Evolutionary conservation across 2,113 vertebrate species (phyloP), one percentile per base, ranked within the genome.

Genomic region (Otus sunia): DNA sequence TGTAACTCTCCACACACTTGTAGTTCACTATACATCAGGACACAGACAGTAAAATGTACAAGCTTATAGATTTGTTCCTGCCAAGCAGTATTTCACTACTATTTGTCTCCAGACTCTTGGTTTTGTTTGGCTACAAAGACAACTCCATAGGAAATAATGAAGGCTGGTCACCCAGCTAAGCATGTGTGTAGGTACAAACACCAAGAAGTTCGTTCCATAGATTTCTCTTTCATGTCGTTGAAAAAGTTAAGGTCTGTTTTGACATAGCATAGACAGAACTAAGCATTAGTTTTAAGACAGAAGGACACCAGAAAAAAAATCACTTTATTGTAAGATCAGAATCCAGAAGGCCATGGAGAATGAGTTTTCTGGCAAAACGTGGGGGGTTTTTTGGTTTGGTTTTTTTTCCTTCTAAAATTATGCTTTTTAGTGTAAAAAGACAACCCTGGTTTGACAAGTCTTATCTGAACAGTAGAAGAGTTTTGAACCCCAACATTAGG

Each of bases 341-440:
- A 22, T 19, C 22, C 66, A 90, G 73, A 92, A 89, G 60, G 41
- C 26, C 75, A 37, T 32, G 37, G n/a, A 81, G 15, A 19, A 25
- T 34, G 32, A 82, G 12, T 71, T 90, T 67, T 71, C 29, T 66
- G 36, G 34, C 34, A 84, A 84, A 79, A 90, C 0, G 41, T 41
- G 12, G 4, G 7, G 0, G 0, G 0, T 41, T 32, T 19, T 52
- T 60, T 32, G 6, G 19, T 45, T 45, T 45, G 16, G 13, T 16
- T 43, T 43, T 43, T 43, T 43, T 43, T 16, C 45, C 21, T 73
- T 86, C 47, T 63, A 64, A 56, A 87, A 66, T 39, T 22, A 78
- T 30, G 27, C 6, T 77, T 71, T 90, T 78, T 78, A 58, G 25
- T 17, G 15, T 41, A 85, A 29, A 81, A 92, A 93, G 85, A 64